A percentile compares a stretch with the other conserved stretches of the same genome.
phyloP scores from a whole-genome alignment of 2,888 invertebrate genomes.

The Agrotis clavis region DNA sequence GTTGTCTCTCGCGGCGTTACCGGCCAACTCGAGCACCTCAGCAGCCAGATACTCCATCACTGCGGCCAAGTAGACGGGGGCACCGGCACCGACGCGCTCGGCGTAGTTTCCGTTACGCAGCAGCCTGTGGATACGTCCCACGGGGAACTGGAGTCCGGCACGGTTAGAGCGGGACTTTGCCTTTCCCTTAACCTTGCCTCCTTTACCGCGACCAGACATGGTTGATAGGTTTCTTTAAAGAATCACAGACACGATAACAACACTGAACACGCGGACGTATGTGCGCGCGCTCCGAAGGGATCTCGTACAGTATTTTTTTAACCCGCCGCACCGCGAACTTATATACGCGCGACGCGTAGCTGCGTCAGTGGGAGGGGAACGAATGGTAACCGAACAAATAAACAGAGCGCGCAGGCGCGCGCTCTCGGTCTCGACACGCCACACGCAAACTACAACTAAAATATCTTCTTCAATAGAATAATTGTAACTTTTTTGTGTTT shows the following conservation, averaged over 20 bases:
- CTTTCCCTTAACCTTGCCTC: slow-evolving; percentile 85
- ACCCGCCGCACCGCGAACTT: not conserved
- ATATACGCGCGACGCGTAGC: not conserved
- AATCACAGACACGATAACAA: no score
- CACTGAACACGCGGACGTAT: no score
- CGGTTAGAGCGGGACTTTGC: slow-evolving; percentile 85
- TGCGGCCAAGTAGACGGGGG: slow-evolving; percentile 89
- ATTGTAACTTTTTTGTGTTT: no score
- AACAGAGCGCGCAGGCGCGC: no score
- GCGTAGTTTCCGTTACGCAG: slow-evolving; percentile 92
- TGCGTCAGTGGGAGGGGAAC: slow-evolving; percentile 14
- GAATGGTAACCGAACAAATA: no score
- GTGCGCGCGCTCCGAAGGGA: no score
- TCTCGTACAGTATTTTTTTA: no score
- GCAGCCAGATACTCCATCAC: slow-evolving; percentile 83
- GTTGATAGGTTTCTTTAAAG: not conserved
- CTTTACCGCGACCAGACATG: slow-evolving; percentile 46
- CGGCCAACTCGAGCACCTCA: slow-evolving; percentile 21
- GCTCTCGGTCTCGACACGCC: not conserved
- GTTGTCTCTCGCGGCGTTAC: slow-evolving; percentile 20
- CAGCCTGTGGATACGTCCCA: slow-evolving; percentile 84
- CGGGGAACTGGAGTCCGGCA: slow-evolving; percentile 91
- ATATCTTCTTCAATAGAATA: no score
- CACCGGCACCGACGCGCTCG: slow-evolving; percentile 67
- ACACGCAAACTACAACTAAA: not conserved